phyloP scores from a whole-genome alignment of 2,113 vertebrate species.

The zebrafish (Danio rerio) region DNA sequence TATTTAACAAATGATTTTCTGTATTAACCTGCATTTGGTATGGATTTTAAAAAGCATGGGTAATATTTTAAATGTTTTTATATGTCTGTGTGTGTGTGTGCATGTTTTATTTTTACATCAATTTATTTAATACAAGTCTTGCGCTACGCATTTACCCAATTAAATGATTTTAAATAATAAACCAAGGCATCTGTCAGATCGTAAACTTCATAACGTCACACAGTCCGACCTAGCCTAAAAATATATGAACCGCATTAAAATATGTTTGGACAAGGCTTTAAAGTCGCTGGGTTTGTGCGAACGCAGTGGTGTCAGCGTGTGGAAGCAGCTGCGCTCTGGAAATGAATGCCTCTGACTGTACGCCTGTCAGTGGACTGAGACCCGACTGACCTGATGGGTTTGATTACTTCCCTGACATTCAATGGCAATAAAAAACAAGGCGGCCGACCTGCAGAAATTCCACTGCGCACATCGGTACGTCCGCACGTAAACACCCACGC shows the following conservation, averaged over 20 bases:
- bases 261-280: constrained; percentile 70
- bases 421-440: constrained; percentile 35
- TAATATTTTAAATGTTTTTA: constrained; percentile 40
- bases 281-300: constrained; percentile 52
- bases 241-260: constrained; percentile 73
- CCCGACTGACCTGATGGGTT: constrained; percentile 65
- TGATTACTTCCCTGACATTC: constrained; percentile 64
- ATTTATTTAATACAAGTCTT: constrained; percentile 43
- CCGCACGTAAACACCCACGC: constrained; percentile 17
- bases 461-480: constrained; percentile 6
- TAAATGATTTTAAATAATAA: constrained; percentile 35
- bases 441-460: constrained; percentile 51
- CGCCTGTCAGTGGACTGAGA: constrained; percentile 62
- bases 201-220: constrained; percentile 67
- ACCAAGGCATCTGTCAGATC: constrained; percentile 63
- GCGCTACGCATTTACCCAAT: constrained; percentile 66
- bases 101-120: constrained; percentile 9
- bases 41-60: constrained; percentile 48
- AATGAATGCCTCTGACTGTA: constrained; percentile 74
- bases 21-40: constrained; percentile 59
- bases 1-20: constrained; percentile 70
- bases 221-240: constrained; percentile 62
- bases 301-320: constrained; percentile 41
- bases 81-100: neutral
- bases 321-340: constrained; percentile 74